A percentile compares a stretch with the other conserved stretches of the same genome.
These are phyloP conservation scores for Rhodinocichla rosea DNA, from an alignment of 2,113 vertebrate genomes.

Conservation along the genomic window DNA sequence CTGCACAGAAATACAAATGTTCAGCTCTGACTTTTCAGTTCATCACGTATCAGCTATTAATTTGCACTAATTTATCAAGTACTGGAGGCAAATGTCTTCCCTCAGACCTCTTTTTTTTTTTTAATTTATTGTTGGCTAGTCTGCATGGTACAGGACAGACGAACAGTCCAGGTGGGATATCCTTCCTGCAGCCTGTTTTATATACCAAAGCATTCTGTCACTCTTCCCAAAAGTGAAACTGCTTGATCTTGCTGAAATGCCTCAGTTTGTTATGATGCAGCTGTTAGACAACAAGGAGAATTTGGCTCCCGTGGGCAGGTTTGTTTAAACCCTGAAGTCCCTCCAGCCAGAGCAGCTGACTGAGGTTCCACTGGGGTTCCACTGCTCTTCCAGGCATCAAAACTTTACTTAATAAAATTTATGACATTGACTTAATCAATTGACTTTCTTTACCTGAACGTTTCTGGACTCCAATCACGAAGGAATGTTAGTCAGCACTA, in stretches of 20 bases:
- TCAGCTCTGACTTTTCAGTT: background rate
- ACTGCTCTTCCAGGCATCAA: background rate
- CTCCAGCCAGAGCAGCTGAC: background rate
- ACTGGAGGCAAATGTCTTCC: background rate
- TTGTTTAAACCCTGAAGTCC: background rate
- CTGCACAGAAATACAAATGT: background rate
- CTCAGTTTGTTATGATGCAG: background rate
- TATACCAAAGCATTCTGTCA: background rate
- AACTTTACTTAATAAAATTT: background rate
- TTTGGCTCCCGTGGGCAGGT: background rate
- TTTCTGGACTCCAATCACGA: background rate
- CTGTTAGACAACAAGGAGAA: background rate
- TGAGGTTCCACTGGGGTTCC: background rate
- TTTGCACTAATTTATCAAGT: background rate
- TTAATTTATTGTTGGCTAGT: background rate
- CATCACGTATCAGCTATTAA: background rate
- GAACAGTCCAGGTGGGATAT: rapidly evolving
- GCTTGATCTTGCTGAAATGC: background rate
- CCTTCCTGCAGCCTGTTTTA: background rate
- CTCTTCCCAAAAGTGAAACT: background rate
- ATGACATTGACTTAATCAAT: background rate
- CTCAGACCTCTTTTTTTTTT: background rate
- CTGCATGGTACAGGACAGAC: background rate
- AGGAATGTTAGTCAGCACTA: background rate
- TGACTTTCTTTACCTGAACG: background rate